A percentile compares a stretch with the other conserved stretches of the same genome.
These are phyloP conservation scores for Heliocidaris erythrogramma DNA, from an alignment of 35 echinoderm and acorn worm species.

Conservation along the genomic window DNA sequence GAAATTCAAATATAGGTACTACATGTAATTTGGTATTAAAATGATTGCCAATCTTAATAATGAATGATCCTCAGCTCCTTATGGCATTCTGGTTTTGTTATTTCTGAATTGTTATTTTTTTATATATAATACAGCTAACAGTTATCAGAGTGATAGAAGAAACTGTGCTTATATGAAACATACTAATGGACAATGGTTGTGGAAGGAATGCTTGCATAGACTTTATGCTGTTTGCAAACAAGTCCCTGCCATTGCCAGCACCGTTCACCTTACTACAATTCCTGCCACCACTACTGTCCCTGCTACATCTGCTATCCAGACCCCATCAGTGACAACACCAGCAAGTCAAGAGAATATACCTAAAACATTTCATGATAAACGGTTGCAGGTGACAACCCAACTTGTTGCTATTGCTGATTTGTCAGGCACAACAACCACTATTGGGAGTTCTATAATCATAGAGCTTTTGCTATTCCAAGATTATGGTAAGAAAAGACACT, in stretches of 20 bases:
- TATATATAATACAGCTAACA: background rate
- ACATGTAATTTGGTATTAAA: too few species aligned
- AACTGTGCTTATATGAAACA: background rate
- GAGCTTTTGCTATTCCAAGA: background rate
- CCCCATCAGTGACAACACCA: too few species aligned
- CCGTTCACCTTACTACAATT: background rate
- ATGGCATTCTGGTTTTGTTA: background rate
- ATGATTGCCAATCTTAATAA: too few species aligned
- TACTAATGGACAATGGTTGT: background rate
- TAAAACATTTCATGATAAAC: too few species aligned
- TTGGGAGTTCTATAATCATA: background rate
- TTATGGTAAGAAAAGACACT: background rate
- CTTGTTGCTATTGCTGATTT: background rate
- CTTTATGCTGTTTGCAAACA: background rate
- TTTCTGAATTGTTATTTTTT: background rate
- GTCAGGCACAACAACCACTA: background rate
- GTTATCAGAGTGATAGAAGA: background rate
- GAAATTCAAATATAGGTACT: too few species aligned
- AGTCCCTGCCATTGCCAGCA: background rate
- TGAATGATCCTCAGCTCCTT: background rate
- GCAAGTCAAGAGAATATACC: too few species aligned
- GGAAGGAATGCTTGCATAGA: background rate
- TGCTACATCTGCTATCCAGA: too few species aligned
- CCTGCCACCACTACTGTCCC: background rate
- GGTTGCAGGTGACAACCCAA: too few species aligned